Evolutionary conservation across 2,888 invertebrate genomes (phyloP).

Genomic region (Ormyrus labotus): DNA sequence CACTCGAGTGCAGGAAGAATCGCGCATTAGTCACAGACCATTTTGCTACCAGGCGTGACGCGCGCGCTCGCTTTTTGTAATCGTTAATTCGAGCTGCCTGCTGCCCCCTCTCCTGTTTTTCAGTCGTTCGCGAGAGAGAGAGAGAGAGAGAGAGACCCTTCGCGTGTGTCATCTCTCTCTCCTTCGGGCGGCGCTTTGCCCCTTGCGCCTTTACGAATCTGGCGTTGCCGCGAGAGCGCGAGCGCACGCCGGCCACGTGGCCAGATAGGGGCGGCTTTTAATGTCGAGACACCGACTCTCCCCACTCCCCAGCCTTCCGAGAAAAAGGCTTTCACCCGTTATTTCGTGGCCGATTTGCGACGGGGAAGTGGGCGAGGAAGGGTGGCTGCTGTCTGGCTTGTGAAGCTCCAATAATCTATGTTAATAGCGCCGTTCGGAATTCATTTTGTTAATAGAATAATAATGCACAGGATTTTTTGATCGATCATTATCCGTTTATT

Average conservation of each 20-base stretch:
- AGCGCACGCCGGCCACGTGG: constrained; percentile 70
- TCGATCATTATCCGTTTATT: too few relatives aligned
- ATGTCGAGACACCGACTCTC: constrained; percentile 58
- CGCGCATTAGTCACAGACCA: constrained; percentile 74
- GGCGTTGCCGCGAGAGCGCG: constrained; percentile 60
- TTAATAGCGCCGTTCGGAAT: not conserved
- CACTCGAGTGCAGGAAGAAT: constrained; percentile 63
- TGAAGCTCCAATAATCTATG: not conserved
- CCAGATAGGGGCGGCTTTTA: constrained; percentile 70
- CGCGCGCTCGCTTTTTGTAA: constrained; percentile 62
- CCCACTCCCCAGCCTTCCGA: not conserved
- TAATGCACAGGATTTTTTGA: too few relatives aligned
- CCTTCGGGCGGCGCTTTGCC: constrained; percentile 25
- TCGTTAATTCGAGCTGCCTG: constrained; percentile 67
- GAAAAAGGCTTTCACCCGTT: constrained; percentile 27
- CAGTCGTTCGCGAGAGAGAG: not conserved
- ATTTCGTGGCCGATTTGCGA: constrained; percentile 24
- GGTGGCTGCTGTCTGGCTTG: not conserved
- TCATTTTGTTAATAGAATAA: too few relatives aligned
- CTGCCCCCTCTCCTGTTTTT: constrained; percentile 33
- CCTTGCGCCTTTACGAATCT: constrained; percentile 67
- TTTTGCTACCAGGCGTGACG: constrained; percentile 75
- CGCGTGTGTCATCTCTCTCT: constrained; percentile 20
- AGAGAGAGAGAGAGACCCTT: not conserved
- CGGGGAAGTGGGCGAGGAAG: not conserved